Evolutionary conservation across 2,888 invertebrate genomes (phyloP).

Genomic region (Nowickia ferox): DNA sequence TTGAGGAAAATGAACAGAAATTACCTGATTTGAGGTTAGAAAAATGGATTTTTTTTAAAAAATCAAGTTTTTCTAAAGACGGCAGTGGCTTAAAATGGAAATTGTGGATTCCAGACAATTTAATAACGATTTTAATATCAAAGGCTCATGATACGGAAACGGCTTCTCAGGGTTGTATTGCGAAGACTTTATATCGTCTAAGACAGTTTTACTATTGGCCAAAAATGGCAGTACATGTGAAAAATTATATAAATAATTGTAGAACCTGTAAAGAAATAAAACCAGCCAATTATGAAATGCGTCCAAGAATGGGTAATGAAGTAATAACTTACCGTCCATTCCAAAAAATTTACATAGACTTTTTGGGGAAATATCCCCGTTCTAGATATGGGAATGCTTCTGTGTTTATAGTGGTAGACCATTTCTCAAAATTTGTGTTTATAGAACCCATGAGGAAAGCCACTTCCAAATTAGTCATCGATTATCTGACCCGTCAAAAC

Average conservation of each 20-base stretch:
- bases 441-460: no score
- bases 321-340: no score
- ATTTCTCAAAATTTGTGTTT: no score
- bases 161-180: neutral
- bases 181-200: neutral
- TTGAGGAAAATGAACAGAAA: neutral
- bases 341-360: no score
- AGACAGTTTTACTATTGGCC: conserved; percentile 7
- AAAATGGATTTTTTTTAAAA: neutral
- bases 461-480: no score
- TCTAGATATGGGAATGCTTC: no score
- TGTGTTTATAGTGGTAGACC: no score
- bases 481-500: no score
- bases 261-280: no score
- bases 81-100: neutral
- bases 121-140: neutral
- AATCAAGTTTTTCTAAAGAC: neutral
- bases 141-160: neutral
- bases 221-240: neutral
- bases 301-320: no score
- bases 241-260: neutral
- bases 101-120: neutral
- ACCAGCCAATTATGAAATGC: no score
- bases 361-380: no score
- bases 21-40: neutral